A percentile compares a stretch with the other conserved stretches of the same genome.
Conservation (phyloP, 1,140 invertebrate genomes). For the Nebria ingens region DNA sequence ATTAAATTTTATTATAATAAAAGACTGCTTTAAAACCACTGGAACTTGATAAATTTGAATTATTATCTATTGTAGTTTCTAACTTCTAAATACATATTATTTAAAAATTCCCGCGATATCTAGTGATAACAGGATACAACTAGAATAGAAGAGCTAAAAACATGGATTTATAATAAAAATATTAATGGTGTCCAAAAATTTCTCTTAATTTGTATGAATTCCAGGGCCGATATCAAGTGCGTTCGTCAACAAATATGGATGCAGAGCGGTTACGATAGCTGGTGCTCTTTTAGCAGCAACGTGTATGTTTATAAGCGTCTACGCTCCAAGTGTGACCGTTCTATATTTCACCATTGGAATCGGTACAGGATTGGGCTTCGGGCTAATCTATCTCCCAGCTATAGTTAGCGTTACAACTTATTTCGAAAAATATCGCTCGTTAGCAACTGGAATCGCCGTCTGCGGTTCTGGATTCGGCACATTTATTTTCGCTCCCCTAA, state of each 20-base stretch:
- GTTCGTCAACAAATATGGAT: conserved; percentile 89
- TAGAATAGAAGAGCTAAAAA: too few relatives aligned
- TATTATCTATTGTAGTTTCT: too few relatives aligned
- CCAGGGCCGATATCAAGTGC: conserved; percentile 84
- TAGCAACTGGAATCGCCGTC: conserved; percentile 89
- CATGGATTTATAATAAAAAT: too few relatives aligned
- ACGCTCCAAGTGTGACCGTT: conserved; percentile 63
- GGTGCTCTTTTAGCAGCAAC: conserved; percentile 68
- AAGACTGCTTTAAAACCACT: too few relatives aligned
- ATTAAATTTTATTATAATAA: too few relatives aligned
- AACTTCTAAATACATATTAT: too few relatives aligned
- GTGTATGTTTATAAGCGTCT: conserved; percentile 65
- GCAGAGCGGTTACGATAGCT: conserved; percentile 75
- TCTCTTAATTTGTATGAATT: too few relatives aligned
- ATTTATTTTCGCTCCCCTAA: conserved; percentile 70
- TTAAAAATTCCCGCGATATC: too few relatives aligned
- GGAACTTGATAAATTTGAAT: too few relatives aligned
- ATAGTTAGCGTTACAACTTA: conserved; percentile 92
- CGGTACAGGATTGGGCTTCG: conserved; percentile 82
- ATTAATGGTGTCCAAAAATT: too few relatives aligned
- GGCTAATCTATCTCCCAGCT: conserved; percentile 87
- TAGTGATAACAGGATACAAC: too few relatives aligned
- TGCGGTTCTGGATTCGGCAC: conserved; percentile 87
- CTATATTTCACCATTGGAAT: conserved; percentile 83
- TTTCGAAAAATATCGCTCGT: conserved; percentile 81